A percentile compares a stretch with the other conserved stretches of the same genome.
Conservation (phyloP, 2,113 vertebrate genomes). For the Thymallus thymallus region DNA sequence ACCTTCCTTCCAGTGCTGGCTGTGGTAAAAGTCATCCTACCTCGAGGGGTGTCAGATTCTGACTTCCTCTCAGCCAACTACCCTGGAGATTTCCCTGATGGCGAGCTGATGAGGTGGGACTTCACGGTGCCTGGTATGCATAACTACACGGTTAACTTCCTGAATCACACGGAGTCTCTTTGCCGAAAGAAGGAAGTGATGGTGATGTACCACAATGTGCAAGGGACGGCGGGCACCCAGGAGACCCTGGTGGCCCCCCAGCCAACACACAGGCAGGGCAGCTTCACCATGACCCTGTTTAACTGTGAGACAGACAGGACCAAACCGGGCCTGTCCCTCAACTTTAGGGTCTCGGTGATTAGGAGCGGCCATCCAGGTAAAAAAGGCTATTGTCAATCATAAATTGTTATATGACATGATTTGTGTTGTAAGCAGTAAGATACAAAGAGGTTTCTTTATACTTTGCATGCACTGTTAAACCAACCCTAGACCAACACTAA, state of each 20-base stretch:
- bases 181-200: conserved; percentile 75
- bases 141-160: conserved; percentile 80
- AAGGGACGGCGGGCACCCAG: conserved; percentile 55
- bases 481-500: no score
- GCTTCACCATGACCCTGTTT: conserved; percentile 82
- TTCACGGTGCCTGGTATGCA: conserved; percentile 79
- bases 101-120: conserved; percentile 82
- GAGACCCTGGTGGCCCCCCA: conserved; percentile 70
- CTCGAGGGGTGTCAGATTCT: conserved; percentile 66
- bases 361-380: conserved; percentile 71
- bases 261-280: conserved; percentile 78
- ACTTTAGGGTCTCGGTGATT: conserved; percentile 76
- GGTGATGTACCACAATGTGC: conserved; percentile 74
- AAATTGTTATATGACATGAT: neutral
- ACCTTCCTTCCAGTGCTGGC: conserved; percentile 67
- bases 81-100: conserved; percentile 71
- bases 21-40: conserved; percentile 79
- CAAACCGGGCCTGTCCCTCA: conserved; percentile 67
- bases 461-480: neutral
- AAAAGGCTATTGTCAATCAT: neutral
- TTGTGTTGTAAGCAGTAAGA: neutral
- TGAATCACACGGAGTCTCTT: conserved; percentile 71
- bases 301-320: conserved; percentile 80
- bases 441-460: neutral
- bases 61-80: conserved; percentile 84